Conservation (phyloP, 2,888 invertebrate genomes). For the Drepana falcataria region DNA sequence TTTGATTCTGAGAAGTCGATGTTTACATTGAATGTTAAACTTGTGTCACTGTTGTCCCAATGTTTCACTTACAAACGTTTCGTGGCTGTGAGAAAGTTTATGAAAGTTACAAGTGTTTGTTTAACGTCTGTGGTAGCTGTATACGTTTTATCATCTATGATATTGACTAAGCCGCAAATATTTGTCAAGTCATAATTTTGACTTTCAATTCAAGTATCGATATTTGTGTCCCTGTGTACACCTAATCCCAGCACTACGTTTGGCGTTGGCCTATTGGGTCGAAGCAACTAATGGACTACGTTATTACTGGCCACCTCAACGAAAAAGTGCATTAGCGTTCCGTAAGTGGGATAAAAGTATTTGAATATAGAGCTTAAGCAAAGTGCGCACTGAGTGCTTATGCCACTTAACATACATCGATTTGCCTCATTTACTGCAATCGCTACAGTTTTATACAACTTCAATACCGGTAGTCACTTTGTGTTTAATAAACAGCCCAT, state of each 20-base stretch:
- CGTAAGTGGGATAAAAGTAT: slow-evolving; percentile 71
- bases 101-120: slow-evolving; percentile 43
- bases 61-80: slow-evolving; percentile 53
- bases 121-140: slow-evolving; percentile 29
- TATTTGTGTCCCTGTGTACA: slow-evolving; percentile 10
- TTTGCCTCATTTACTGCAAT: slow-evolving; percentile 65
- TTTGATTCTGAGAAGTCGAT: slow-evolving; percentile 69
- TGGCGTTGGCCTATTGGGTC: slow-evolving; percentile 38
- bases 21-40: slow-evolving; percentile 68
- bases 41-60: slow-evolving; percentile 66
- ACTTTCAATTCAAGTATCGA: slow-evolving; percentile 21
- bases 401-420: slow-evolving; percentile 63
- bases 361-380: slow-evolving; percentile 71
- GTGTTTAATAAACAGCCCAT: slow-evolving; percentile 35
- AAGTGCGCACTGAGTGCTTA: slow-evolving; percentile 65
- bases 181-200: slow-evolving; percentile 3
- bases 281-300: slow-evolving; percentile 64
- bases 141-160: slow-evolving; percentile 21
- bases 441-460: slow-evolving; percentile 51
- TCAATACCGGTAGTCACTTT: slow-evolving; percentile 33
- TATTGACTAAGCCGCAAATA: slow-evolving; percentile 10
- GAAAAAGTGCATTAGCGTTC: slow-evolving; percentile 74
- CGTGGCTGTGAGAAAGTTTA: slow-evolving; percentile 56
- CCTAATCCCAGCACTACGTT: slow-evolving; percentile 42
- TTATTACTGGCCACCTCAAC: slow-evolving; percentile 66